Evolutionary conservation across 2,888 invertebrate genomes (phyloP), one percentile per base, ranked within the genome.

Genomic region (Dicycla oo): DNA sequence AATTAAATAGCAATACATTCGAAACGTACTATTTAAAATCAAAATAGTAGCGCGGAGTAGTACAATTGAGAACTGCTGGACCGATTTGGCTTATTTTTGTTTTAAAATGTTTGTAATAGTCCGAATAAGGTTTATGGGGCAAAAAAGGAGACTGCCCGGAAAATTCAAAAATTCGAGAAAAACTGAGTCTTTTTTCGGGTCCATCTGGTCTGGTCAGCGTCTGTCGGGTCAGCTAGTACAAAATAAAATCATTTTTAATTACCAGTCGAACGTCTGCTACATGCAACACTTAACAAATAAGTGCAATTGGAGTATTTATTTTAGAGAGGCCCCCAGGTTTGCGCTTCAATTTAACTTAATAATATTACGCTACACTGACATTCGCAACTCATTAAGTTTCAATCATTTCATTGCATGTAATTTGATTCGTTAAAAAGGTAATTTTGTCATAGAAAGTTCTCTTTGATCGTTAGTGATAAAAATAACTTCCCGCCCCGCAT

Each of bases 301-400:
- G 38, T 43, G 49, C 64, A 51, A 47, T n/a, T 20, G 10, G 4
- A 13, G 40, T n/a, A 56, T 38, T 57, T 26, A 51, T 57, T 43
- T 45, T 38, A 45, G 75, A 57, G 20, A 51, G 34, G 11, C 3
- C 30, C 34, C 26, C 26, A 7, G 26, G 4, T 38, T 53, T 73
- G 38, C 0, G 53, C 7, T 47, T 0, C 15, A 49, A 49, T 49
- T 66, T 60, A 47, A 67, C 15, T 75, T 15, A 75, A 75, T 75
- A 60, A 75, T 75, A 60, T 66, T 18, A 53, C 53, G 38, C 45
- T 49, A 26, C 53, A 54, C 34, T 56, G 47, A 43, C 49, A 56
- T 30, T 43, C n/a, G 13, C n/a, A 60, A 76, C 60, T 43, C 53
- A 69, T 76, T 68, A 60, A 47, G 3, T 58, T 47, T 57, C 40